Evolutionary conservation across 2,888 invertebrate genomes (phyloP), one percentile per base, ranked within the genome.

Genomic region (Opisthograptis luteolata): DNA sequence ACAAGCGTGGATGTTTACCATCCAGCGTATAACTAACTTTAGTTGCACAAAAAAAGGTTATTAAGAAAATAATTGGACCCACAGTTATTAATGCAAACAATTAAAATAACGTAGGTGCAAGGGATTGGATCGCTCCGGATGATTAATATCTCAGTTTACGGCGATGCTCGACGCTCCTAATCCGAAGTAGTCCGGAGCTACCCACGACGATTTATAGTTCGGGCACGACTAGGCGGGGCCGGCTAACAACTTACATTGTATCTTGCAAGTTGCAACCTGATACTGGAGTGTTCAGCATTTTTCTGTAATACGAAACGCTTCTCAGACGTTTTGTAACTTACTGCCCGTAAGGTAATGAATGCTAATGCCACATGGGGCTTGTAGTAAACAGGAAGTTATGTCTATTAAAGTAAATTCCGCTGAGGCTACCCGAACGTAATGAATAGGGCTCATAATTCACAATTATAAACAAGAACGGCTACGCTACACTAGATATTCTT

Each of bases 191-290:
- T 81, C 78, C 76, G 74, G 70, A 77, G 71, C 61, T 73, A 74
- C 73, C 76, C 63, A 58, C 58, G 58, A 71, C 67, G 78, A 84
- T 85, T 84, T 84, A 84, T 83, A 68, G 77, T 72, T 66, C 56
- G 60, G 68, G 66, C 73, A 68, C 71, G 68, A 62, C 72, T 68
- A 71, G 77, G 73, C 73, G 69, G 69, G 66, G 70, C 70, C 58
- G 57, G 60, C 64, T 64, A 71, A 73, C 79, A 76, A 71, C 66
- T 72, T 72, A 74, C 76, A 77, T 67, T 75, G 75, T 73, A 68
- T 62, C 60, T 66, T 58, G 73, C 64, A 75, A 70, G 68, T 60
- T 67, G 71, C 74, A 74, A 76, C 68, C 60, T 67, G 70, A 75
- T 75, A 76, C 66, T 60, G 62, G 35, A 43, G 9, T 64, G 62